Base-by-base conservation (phyloP, 2,797 vertebrate species). In the Microcaecilia unicolor region DNA sequence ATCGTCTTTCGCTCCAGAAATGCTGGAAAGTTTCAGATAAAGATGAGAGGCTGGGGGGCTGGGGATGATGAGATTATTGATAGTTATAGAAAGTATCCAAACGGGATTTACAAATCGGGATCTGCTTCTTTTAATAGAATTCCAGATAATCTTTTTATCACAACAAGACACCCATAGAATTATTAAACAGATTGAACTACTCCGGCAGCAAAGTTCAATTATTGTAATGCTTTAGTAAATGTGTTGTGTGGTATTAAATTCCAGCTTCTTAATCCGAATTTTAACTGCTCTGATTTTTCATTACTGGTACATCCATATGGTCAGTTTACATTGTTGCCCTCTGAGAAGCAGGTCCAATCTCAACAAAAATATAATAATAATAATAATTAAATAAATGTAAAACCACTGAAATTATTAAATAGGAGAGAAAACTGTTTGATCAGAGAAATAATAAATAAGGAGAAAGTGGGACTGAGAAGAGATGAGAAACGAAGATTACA, bases 141-240 rank as follows among this genome's bases (percentile, higher is more conserved):
- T 87, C 80, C 61, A 81, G 81, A 84, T 86, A 88, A 90, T 88
- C 86, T 89, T 86, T n/a, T 90, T 88, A 87, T 92, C 88, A 75
- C 86, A 87, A 84, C 87, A 84, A 84, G 77, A 86, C 86, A 90
- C 82, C 83, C 88, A 85, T 83, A 89, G 81, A 88, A 86, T 89
- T 86, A 87, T 88, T 87, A 83, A 92, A 91, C 83, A 92, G 88
- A 88, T 84, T 83, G 76, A 80, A 75, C 74, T 74, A 81, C 78
- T 82, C 80, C 81, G 64, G 83, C 86, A 84, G 86, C 90, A 92
- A 88, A 93, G 92, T 93, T 97, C 86, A 94, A 91, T 95, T 95
- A 93, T 89, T 88, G 84, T 73, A 74, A 81, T 72, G 82, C 83
- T 89, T 88, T 91, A 91, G 91, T 92, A 91, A 90, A 90, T 88